phyloP scores from a whole-genome alignment of 2,113 vertebrate genomes.

The Pachyramphus minor region DNA sequence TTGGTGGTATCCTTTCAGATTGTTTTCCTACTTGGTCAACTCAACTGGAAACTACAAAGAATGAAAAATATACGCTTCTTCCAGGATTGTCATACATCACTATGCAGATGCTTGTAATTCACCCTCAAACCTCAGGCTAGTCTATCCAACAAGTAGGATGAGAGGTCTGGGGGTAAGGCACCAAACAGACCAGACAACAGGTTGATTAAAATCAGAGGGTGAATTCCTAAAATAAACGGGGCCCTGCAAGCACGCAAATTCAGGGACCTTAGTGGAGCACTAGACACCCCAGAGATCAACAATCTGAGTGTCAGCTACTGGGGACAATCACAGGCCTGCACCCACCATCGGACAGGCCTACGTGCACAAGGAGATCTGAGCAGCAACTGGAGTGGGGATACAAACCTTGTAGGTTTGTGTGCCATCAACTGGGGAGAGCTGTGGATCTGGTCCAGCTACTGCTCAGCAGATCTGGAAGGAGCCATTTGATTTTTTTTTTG shows the following conservation, averaged over 20 bases:
- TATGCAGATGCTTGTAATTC: background rate
- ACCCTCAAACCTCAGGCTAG: background rate
- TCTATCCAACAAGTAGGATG: background rate
- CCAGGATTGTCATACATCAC: background rate
- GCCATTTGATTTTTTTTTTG: background rate
- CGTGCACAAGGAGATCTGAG: background rate
- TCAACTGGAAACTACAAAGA: background rate
- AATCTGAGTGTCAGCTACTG: background rate
- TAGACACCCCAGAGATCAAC: background rate
- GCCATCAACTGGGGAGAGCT: background rate
- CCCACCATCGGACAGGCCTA: background rate
- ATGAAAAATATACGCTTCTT: background rate
- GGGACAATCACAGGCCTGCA: background rate
- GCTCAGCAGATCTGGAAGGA: background rate
- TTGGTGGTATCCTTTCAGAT: background rate
- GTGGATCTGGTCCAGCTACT: background rate
- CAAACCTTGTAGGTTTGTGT: background rate
- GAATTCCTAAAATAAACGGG: background rate
- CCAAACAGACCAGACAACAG: background rate
- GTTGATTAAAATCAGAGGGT: background rate
- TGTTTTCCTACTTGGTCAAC: background rate
- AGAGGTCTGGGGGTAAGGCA: background rate
- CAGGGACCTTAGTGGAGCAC: background rate
- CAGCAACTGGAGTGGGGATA: background rate
- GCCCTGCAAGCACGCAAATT: background rate